Conservation (phyloP, 1,140 invertebrate species). For the Apis cerana region DNA sequence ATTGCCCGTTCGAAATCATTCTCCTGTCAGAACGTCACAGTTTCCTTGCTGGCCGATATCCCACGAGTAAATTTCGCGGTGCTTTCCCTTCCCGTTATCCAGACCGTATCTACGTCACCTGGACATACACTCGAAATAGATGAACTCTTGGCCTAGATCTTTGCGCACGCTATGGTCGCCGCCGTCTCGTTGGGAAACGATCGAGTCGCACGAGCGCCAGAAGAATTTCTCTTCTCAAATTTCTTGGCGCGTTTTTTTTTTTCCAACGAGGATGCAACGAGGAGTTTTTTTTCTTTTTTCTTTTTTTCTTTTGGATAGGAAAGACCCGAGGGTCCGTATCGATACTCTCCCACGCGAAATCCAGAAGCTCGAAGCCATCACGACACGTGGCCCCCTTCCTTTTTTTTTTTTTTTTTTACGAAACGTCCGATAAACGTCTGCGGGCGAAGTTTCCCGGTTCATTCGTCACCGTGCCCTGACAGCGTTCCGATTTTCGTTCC, state of each 20-base stretch:
- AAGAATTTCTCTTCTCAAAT: constrained; percentile 39
- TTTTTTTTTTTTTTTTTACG: constrained; percentile 39
- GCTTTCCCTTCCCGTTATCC: constrained; percentile 63
- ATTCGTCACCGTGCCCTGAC: constrained; percentile 54
- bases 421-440: constrained; percentile 59
- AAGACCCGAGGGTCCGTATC: constrained; percentile 27
- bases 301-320: constrained; percentile 35
- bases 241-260: no score
- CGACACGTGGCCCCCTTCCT: constrained; percentile 42
- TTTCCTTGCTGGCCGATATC: constrained; percentile 34
- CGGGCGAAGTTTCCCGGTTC: constrained; percentile 57
- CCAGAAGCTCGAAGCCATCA: constrained; percentile 31
- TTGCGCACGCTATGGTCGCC: constrained; percentile 37
- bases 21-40: constrained; percentile 35
- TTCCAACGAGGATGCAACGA: no score
- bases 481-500: constrained; percentile 35
- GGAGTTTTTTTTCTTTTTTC: no score
- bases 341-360: constrained; percentile 28
- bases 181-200: constrained; percentile 53
- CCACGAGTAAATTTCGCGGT: constrained; percentile 55
- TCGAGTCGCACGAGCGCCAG: constrained; percentile 33
- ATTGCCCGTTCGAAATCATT: constrained; percentile 19
- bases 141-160: constrained; percentile 81
- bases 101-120: constrained; percentile 74
- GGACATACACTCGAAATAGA: constrained; percentile 78